These are phyloP conservation scores for Dolichotis patagonum DNA, from an alignment of 2,113 vertebrate species.

Conservation along the genomic window DNA sequence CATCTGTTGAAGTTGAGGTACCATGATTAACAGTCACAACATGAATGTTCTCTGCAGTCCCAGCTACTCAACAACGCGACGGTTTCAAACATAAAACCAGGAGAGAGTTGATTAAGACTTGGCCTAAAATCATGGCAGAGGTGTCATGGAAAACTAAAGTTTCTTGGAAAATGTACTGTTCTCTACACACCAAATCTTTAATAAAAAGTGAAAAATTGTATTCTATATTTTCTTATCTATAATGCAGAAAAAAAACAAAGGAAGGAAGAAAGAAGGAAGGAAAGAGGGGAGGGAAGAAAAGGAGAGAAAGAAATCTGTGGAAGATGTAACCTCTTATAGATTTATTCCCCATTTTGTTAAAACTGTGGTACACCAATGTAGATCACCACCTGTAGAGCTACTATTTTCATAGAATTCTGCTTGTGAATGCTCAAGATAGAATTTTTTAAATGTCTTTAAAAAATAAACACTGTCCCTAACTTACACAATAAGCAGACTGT, in stretches of 20 bases:
- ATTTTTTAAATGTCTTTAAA: not conserved
- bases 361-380: not conserved
- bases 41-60: not conserved
- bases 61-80: not conserved
- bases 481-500: not conserved
- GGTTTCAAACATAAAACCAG: not conserved
- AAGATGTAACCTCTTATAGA: not conserved
- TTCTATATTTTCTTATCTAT: not conserved
- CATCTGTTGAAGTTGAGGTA: not conserved
- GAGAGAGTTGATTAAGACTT: not conserved
- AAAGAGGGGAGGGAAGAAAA: not conserved
- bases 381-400: not conserved
- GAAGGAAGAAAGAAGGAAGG: not conserved
- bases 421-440: not conserved
- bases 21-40: not conserved
- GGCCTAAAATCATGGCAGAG: not conserved
- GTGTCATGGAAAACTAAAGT: not conserved
- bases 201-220: not conserved
- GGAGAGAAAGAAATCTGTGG: not conserved
- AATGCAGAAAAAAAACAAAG: not conserved
- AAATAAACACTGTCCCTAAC: not conserved
- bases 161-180: not conserved
- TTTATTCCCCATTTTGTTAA: not conserved
- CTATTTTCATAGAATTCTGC: constrained; percentile 49
- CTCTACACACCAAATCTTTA: not conserved